Conservation (phyloP, 1,140 invertebrate genomes). For the Apocrypta bakeri region DNA sequence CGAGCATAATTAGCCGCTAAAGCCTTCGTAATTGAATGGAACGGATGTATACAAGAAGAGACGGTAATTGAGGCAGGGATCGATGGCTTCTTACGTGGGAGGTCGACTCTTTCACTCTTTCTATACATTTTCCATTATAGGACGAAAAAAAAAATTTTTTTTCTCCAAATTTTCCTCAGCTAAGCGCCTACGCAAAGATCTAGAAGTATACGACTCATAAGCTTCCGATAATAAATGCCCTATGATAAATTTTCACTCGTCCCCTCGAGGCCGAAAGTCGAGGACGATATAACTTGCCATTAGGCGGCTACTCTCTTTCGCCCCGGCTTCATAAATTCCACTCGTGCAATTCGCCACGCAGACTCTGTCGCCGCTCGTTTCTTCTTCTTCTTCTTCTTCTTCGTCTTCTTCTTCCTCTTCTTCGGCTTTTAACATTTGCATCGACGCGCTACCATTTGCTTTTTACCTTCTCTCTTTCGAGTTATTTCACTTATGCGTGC, state of each 20-base stretch:
- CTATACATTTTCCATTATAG: too few relatives aligned
- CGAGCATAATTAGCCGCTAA: background rate
- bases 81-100: background rate
- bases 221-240: background rate
- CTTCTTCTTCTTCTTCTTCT: background rate
- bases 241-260: slow-evolving; percentile 17
- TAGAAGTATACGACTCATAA: too few relatives aligned
- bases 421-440: background rate
- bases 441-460: background rate
- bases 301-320: slow-evolving; percentile 12
- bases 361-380: background rate
- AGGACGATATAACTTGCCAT: slow-evolving; percentile 45
- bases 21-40: background rate
- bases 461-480: background rate
- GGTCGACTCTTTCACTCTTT: background rate
- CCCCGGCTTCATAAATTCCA: slow-evolving; percentile 18
- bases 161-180: too few relatives aligned
- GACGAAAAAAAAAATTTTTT: too few relatives aligned
- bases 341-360: background rate
- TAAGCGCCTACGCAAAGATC: too few relatives aligned
- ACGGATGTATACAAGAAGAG: background rate
- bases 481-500: background rate
- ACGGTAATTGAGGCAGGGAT: too few relatives aligned
- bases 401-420: background rate
- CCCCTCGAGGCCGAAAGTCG: background rate